Percentiles rank a stretch among this genome's conserved stretches.
Conservation (phyloP, 2,888 invertebrate genomes). For the Cactoblastis cactorum region DNA sequence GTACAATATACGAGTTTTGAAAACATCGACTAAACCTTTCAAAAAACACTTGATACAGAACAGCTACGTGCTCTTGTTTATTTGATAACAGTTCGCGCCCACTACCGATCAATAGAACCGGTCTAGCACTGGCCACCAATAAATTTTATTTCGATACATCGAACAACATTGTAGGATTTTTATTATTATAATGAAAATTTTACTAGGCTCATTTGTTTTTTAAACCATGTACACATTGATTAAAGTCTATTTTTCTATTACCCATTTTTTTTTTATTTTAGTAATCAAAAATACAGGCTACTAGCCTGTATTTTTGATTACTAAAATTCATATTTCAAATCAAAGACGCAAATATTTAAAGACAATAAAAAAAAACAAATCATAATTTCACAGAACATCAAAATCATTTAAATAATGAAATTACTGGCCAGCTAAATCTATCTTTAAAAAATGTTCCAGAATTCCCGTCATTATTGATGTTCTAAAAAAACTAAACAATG, state of each 20-base stretch:
- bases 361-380: neutral
- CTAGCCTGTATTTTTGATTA: too few species aligned
- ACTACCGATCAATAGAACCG: conserved; percentile 16
- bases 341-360: too few species aligned
- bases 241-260: too few species aligned
- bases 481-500: conserved; percentile 6
- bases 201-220: too few species aligned
- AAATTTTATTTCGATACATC: neutral
- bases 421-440: neutral
- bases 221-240: too few species aligned
- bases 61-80: conserved; percentile 12
- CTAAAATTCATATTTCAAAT: too few species aligned
- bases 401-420: neutral
- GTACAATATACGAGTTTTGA: neutral
- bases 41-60: conserved; percentile 12
- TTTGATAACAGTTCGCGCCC: conserved; percentile 17
- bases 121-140: conserved; percentile 7
- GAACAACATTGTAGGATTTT: neutral
- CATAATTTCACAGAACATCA: neutral
- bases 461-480: conserved; percentile 8
- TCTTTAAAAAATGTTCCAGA: neutral
- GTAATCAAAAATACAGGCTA: too few species aligned
- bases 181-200: neutral
- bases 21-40: neutral
- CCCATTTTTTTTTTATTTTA: too few species aligned